Evolutionary conservation across 2,888 invertebrate species (phyloP), one percentile per base, ranked within the genome.

Genomic region (Chymomyza caudatula): DNA sequence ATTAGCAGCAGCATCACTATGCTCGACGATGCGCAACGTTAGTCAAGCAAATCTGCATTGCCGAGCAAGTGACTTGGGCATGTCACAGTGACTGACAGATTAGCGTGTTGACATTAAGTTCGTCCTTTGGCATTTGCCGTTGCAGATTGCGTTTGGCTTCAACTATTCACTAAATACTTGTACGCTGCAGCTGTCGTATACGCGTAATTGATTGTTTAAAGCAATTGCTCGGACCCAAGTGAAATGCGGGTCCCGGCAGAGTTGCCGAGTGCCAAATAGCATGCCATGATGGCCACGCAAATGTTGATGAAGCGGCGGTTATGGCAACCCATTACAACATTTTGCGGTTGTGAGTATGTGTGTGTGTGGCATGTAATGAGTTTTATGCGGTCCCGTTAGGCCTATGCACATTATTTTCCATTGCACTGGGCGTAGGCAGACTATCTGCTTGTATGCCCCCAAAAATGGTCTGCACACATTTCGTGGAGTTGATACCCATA

Each of bases 281-380:
- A 17, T 43, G 43, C 17, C 55, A 19, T 13, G 42, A 13, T 53
- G 25, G 44, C 29, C 49, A 62, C 55, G 60, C 65, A 70, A 60
- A 62, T 49, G 65, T 53, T 71, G 76, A 71, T 78, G 65, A 65
- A 66, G 58, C 67, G 17, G 20, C 13, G 37, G 29, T 15, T 22
- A 51, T 42, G 15, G 22, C 57, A 47, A 15, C n/a, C 43, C 79
- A 79, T 85, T 79, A 75, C 82, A 77, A 58, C 85, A 79, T 85
- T 75, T 79, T 82, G 85, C 67, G 82, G 82, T 78, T 49, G 23
- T 17, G 51, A 29, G 51, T 42, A 52, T 61, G 65, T 84, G 81
- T 42, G 55, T 61, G 65, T 84, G 81, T 62, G 82, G 75, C 56
- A 67, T 80, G 84, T 82, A 85, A 85, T 82, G 86, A 76, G 82